Conservation (phyloP, 2,797 vertebrate genomes). For the Epinephelus awoara region DNA sequence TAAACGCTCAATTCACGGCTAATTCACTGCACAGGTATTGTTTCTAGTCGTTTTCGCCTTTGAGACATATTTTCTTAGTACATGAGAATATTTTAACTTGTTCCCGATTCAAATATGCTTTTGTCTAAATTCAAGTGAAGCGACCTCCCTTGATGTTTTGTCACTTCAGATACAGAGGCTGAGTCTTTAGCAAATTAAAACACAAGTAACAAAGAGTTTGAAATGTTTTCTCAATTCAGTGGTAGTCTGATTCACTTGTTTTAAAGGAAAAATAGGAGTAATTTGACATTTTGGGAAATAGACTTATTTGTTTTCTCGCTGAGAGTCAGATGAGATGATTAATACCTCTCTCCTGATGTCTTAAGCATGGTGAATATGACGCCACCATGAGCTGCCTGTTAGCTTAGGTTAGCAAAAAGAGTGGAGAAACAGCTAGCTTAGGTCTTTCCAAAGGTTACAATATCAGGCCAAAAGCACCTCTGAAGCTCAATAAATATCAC, state of each 20-base stretch:
- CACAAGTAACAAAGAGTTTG: not conserved
- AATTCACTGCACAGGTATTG: slow-evolving; percentile 12
- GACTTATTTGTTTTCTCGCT: not conserved
- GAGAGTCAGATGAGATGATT: not conserved
- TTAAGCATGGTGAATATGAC: not conserved
- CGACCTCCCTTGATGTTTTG: not conserved
- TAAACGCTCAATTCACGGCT: slow-evolving; percentile 2
- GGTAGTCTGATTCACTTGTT: not conserved
- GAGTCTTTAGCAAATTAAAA: not conserved
- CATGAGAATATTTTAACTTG: slow-evolving; percentile 3
- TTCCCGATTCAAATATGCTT: slow-evolving; percentile 31
- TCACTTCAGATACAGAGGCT: not conserved
- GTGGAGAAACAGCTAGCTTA: no score
- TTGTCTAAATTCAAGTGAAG: not conserved
- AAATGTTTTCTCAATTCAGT: not conserved
- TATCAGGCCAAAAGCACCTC: not conserved
- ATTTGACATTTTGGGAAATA: not conserved
- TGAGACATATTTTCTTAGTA: slow-evolving; percentile 16
- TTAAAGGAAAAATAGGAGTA: not conserved
- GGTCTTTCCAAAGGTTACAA: not conserved
- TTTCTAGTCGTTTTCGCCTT: not conserved
- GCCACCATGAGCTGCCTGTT: not conserved
- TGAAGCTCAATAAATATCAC: not conserved
- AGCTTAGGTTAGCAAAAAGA: not conserved
- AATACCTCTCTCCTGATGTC: not conserved